phyloP scores from a whole-genome alignment of 2,113 vertebrate species.

The Garra rufa region DNA sequence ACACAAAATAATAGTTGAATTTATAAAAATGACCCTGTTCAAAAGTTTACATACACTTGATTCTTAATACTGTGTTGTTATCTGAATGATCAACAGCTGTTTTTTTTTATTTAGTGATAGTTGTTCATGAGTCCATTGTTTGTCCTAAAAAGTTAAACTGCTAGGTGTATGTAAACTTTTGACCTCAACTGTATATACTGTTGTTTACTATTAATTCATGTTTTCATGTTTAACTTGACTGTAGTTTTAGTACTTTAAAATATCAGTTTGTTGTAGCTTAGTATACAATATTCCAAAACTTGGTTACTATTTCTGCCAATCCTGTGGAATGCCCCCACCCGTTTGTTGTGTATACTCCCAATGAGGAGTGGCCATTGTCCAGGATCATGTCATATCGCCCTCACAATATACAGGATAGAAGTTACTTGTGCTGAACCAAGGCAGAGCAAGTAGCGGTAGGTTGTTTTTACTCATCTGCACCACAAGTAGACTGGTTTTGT shows the following conservation, averaged over 20 bases:
- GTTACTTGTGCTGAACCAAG: neutral
- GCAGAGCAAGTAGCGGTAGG: conserved; percentile 10
- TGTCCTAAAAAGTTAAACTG: too few relatives aligned
- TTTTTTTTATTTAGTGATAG: too few relatives aligned
- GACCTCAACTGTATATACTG: too few relatives aligned
- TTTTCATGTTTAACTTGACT: neutral
- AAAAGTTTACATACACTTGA: too few relatives aligned
- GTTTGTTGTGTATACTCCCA: neutral
- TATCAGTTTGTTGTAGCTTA: neutral
- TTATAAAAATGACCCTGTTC: too few relatives aligned
- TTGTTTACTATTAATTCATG: too few relatives aligned
- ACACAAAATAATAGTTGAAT: too few relatives aligned
- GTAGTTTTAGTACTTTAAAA: neutral
- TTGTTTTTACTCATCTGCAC: neutral
- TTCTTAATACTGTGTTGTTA: too few relatives aligned
- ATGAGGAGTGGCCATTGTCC: conserved; percentile 10
- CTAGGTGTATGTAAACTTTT: too few relatives aligned
- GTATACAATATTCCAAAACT: neutral
- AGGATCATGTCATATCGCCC: neutral
- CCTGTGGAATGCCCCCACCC: neutral
- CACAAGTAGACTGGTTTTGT: neutral
- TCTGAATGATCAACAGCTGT: too few relatives aligned
- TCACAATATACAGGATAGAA: neutral
- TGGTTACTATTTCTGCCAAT: neutral
- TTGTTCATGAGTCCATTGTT: too few relatives aligned